Conservation (phyloP, 2,888 invertebrate genomes). For the Lasius platythorax region DNA sequence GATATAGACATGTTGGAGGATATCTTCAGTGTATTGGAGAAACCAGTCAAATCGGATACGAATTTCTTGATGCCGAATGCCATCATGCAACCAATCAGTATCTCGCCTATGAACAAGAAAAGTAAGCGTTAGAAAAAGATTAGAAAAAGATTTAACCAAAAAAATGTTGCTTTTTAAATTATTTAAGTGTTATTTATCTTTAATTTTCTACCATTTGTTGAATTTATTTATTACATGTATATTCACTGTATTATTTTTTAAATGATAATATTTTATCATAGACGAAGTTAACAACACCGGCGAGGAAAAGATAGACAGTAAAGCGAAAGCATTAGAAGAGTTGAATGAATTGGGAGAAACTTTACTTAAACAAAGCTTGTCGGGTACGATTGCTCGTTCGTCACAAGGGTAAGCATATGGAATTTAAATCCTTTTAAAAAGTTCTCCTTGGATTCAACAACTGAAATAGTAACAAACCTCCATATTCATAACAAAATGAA, state of each 20-base stretch:
- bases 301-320: constrained; percentile 82
- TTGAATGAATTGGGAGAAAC: constrained; percentile 94
- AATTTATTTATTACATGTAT: background rate
- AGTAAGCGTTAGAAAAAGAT: constrained; percentile 65
- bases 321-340: constrained; percentile 90
- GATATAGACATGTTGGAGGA: constrained; percentile 87
- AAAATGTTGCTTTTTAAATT: background rate
- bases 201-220: background rate
- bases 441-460: background rate
- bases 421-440: background rate
- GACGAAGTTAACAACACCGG: constrained; percentile 21
- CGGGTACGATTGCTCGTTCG: constrained; percentile 83
- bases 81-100: constrained; percentile 81
- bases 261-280: constrained; percentile 27
- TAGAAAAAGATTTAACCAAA: background rate
- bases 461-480: background rate
- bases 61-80: constrained; percentile 76
- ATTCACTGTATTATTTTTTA: background rate
- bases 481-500: background rate
- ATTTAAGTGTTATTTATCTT: background rate
- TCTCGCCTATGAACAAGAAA: constrained; percentile 71
- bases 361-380: constrained; percentile 90
- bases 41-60: constrained; percentile 73
- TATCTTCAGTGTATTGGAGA: constrained; percentile 86
- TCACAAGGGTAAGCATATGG: constrained; percentile 9